phyloP scores from a whole-genome alignment of 2,888 invertebrate genomes.

The Allygus modestus region DNA sequence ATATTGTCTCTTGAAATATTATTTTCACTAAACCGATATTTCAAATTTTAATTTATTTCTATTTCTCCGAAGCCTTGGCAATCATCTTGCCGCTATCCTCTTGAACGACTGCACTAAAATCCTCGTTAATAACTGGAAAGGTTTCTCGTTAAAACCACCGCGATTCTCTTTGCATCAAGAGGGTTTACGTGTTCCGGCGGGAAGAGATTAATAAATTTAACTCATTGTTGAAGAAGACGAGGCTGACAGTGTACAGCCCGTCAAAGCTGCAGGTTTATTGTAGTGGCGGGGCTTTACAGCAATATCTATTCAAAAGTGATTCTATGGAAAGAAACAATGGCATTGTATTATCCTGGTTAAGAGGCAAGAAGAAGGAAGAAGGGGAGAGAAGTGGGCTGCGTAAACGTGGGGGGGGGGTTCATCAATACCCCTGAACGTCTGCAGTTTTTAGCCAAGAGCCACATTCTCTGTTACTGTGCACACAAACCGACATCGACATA shows the following conservation, averaged over 20 bases:
- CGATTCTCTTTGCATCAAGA: neutral
- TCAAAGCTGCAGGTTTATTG: neutral
- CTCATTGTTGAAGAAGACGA: neutral
- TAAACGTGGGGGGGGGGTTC: conserved; percentile 2
- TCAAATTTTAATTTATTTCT: no score
- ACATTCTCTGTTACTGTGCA: neutral
- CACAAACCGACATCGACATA: conserved; percentile 2
- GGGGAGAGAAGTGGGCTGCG: neutral
- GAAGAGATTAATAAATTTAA: neutral
- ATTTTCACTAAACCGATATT: no score
- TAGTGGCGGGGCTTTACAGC: conserved; percentile 15
- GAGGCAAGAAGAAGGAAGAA: conserved; percentile 5
- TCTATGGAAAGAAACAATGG: conserved; percentile 55
- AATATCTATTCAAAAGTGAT: conserved; percentile 53
- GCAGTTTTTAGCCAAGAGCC: conserved; percentile 55
- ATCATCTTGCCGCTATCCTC: no score
- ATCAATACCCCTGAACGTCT: conserved; percentile 53
- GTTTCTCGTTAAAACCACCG: neutral
- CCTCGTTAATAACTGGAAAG: no score
- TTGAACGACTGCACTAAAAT: no score
- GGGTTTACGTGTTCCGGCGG: neutral
- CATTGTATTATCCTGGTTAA: conserved; percentile 51
- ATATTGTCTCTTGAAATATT: no score
- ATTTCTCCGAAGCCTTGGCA: no score
- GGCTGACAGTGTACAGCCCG: neutral